phyloP scores from a whole-genome alignment of 2,113 vertebrate genomes.

The Takifugu bimaculatus region DNA sequence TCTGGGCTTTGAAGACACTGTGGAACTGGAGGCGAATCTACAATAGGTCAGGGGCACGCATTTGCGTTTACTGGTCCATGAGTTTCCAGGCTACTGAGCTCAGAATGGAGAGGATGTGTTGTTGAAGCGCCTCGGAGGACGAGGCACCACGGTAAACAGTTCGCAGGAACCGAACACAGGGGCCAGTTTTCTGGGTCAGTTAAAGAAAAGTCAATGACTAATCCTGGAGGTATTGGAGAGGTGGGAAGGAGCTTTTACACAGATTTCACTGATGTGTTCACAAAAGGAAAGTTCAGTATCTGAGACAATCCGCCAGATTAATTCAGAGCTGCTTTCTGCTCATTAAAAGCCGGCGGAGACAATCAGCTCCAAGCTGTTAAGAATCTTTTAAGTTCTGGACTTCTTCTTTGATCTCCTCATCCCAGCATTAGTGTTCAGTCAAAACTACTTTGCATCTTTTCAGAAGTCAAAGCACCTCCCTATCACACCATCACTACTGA shows the following conservation, averaged over 20 bases:
- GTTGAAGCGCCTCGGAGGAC: slow-evolving; percentile 24
- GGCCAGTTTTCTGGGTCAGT: slow-evolving; percentile 58
- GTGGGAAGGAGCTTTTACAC: slow-evolving; percentile 27
- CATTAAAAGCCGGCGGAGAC: slow-evolving; percentile 20
- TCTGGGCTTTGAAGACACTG: slow-evolving; percentile 12
- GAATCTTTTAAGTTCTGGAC: background rate
- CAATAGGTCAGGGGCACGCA: slow-evolving; percentile 30
- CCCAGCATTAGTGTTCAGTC: background rate
- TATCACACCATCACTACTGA: background rate
- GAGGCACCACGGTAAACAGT: slow-evolving; percentile 27
- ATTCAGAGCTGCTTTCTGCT: slow-evolving; percentile 9
- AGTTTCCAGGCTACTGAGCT: slow-evolving; percentile 39
- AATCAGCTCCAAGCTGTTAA: slow-evolving; percentile 4
- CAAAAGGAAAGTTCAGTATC: slow-evolving; percentile 24
- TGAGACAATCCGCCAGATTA: slow-evolving; percentile 24
- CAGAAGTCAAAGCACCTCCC: background rate
- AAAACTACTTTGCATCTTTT: slow-evolving; percentile 18
- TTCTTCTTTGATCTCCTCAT: slow-evolving; percentile 3
- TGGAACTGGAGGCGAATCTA: slow-evolving; percentile 17
- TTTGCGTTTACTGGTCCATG: slow-evolving; percentile 49
- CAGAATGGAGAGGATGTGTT: slow-evolving; percentile 17
- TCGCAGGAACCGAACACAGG: slow-evolving; percentile 42
- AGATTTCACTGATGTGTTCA: slow-evolving; percentile 33
- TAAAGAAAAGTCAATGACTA: slow-evolving; percentile 38
- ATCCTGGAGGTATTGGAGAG: slow-evolving; percentile 51